Percentiles rank a stretch among this genome's conserved stretches.
These are phyloP conservation scores for Phenacoccus solenopsis DNA, from an alignment of 1,140 invertebrate genomes.

Conservation along the genomic window DNA sequence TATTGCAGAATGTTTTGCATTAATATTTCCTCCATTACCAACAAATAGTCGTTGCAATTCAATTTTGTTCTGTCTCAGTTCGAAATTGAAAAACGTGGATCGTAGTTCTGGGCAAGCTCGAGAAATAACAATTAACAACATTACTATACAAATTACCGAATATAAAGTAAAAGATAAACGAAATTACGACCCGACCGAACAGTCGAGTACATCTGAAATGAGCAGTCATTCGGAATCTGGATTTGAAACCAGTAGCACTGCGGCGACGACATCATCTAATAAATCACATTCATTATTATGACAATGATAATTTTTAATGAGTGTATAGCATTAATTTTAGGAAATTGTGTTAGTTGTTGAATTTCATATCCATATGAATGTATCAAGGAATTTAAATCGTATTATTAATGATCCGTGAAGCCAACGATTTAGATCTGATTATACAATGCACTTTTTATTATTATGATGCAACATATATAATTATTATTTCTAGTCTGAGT, in stretches of 20 bases:
- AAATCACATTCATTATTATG: conserved; percentile 23
- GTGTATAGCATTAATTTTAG: too few species aligned
- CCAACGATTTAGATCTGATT: too few species aligned
- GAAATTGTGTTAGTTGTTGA: too few species aligned
- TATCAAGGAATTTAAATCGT: too few species aligned
- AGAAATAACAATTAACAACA: conserved; percentile 89
- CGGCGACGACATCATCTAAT: conserved; percentile 34
- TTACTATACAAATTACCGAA: conserved; percentile 92
- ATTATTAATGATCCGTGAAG: too few species aligned
- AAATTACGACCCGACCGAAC: conserved; percentile 28
- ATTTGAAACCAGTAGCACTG: conserved; percentile 42
- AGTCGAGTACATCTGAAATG: conserved; percentile 45
- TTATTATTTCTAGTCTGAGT: too few species aligned
- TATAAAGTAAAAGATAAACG: conserved; percentile 73
- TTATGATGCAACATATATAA: too few species aligned
- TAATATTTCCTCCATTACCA: neutral
- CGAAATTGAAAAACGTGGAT: conserved; percentile 80
- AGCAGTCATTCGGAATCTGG: conserved; percentile 49
- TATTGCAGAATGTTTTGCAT: neutral
- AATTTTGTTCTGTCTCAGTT: conserved; percentile 29
- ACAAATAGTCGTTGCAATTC: neutral
- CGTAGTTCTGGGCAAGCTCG: conserved; percentile 74
- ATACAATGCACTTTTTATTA: too few species aligned
- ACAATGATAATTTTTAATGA: too few species aligned
- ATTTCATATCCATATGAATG: too few species aligned